These are phyloP conservation scores for Zaprionus taronus DNA, from an alignment of 1,140 invertebrate genomes.

Conservation along the genomic window DNA sequence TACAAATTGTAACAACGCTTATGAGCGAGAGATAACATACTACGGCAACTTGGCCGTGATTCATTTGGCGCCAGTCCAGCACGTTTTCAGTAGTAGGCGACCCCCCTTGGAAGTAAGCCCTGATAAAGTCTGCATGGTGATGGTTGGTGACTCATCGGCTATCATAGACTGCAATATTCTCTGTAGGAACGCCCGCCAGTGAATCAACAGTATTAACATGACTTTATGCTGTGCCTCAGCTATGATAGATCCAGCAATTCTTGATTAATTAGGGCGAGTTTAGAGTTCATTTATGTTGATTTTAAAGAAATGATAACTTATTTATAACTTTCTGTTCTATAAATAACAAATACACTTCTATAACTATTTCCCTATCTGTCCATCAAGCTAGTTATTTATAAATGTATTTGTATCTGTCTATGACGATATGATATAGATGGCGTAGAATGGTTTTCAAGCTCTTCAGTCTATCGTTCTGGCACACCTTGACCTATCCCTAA, in stretches of 20 bases:
- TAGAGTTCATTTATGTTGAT: neutral
- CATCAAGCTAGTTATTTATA: no score
- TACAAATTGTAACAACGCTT: constrained; percentile 12
- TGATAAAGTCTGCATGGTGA: constrained; percentile 17
- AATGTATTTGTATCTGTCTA: no score
- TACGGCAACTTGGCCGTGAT: constrained; percentile 8
- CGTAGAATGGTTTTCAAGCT: no score
- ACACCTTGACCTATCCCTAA: constrained; percentile 46
- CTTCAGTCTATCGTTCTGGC: neutral
- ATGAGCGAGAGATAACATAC: constrained; percentile 20
- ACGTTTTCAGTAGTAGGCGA: neutral
- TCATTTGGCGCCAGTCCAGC: constrained; percentile 9
- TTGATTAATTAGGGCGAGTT: neutral
- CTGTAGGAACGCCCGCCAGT: constrained; percentile 7
- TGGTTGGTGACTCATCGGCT: constrained; percentile 29
- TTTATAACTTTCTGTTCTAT: neutral
- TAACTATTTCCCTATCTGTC: no score
- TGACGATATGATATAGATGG: no score
- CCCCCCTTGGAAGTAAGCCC: constrained; percentile 15
- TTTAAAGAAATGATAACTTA: neutral
- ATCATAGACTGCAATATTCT: neutral
- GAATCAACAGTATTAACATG: constrained; percentile 20
- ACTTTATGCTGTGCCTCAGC: neutral
- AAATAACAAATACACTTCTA: neutral
- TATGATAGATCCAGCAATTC: neutral